These are phyloP conservation scores for Poeciliopsis turrubarensis DNA, from an alignment of 2,113 vertebrate genomes.

Conservation along the genomic window DNA sequence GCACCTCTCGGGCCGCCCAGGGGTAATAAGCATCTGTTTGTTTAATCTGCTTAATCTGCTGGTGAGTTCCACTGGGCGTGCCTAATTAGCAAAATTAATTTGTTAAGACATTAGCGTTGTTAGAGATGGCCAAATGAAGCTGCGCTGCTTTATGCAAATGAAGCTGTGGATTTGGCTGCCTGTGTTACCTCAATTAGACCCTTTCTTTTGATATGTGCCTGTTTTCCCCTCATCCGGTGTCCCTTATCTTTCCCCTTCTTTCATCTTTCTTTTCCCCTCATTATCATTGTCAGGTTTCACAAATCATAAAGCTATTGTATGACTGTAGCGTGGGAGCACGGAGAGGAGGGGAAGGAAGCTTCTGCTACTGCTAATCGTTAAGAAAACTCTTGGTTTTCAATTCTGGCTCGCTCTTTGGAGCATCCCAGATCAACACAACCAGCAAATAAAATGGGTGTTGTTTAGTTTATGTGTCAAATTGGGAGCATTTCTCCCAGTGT, in stretches of 20 bases:
- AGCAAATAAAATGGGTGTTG: conserved; percentile 38
- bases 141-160: conserved; percentile 96
- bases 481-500: conserved; percentile 38
- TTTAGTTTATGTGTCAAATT: conserved; percentile 46
- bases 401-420: conserved; percentile 86
- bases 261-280: conserved; percentile 64
- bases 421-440: conserved; percentile 63
- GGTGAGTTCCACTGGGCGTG: conserved; percentile 94
- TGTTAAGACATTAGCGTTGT: conserved; percentile 97
- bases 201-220: conserved; percentile 89
- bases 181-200: conserved; percentile 94
- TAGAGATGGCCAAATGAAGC: conserved; percentile 97
- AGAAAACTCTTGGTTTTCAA: conserved; percentile 89
- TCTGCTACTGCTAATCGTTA: conserved; percentile 87
- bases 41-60: conserved; percentile 96
- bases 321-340: conserved; percentile 48
- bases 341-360: conserved; percentile 64
- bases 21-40: conserved; percentile 94
- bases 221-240: conserved; percentile 79
- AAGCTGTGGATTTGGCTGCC: conserved; percentile 89
- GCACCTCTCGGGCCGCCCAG: conserved; percentile 80
- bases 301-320: conserved; percentile 91
- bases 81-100: conserved; percentile 99
- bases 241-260: conserved; percentile 61
- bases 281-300: conserved; percentile 71